phyloP scores from a whole-genome alignment of 2,888 invertebrate species.

The Octonoba sinensis region DNA sequence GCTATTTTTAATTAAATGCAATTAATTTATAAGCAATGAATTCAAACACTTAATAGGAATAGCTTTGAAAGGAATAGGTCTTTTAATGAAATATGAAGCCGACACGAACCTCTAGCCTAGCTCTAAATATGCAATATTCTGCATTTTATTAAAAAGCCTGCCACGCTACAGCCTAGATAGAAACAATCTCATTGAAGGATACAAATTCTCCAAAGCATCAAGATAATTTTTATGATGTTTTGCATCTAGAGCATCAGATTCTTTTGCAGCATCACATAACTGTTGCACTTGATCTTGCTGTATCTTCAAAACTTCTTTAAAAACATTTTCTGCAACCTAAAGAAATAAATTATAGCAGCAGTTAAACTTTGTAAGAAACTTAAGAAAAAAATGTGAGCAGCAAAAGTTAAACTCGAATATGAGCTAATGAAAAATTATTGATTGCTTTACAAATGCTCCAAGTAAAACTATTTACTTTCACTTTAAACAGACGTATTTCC shows the following conservation, averaged over 20 bases:
- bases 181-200: conserved; percentile 35
- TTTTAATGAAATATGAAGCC: too few species aligned
- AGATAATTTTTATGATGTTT: conserved; percentile 42
- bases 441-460: background rate
- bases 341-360: background rate
- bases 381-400: background rate
- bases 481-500: too few species aligned
- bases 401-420: background rate
- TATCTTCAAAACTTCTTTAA: conserved; percentile 41
- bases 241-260: conserved; percentile 46
- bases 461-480: too few species aligned
- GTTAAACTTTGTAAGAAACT: background rate
- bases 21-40: background rate
- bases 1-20: too few species aligned
- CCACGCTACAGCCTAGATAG: too few species aligned
- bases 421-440: background rate
- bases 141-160: too few species aligned
- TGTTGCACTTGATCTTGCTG: conserved; percentile 50
- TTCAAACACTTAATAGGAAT: too few species aligned
- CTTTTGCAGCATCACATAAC: conserved; percentile 41
- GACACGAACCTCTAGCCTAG: too few species aligned
- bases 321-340: conserved; percentile 42
- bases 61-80: too few species aligned
- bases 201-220: conserved; percentile 54
- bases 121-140: too few species aligned